Evolutionary conservation across 2,888 invertebrate species (phyloP).

Genomic region (Chironomus tentans): DNA sequence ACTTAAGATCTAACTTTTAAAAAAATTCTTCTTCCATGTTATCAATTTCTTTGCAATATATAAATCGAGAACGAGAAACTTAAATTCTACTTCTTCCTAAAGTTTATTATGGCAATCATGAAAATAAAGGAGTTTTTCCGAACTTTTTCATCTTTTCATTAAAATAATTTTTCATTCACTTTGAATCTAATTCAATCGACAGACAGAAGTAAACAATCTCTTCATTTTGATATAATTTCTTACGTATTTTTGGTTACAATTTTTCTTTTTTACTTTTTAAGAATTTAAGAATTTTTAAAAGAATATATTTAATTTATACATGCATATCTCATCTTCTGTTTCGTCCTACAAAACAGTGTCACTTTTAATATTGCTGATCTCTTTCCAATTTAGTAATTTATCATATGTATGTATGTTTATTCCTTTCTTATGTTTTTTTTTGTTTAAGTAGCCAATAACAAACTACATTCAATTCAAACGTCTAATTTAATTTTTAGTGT

Average conservation of each 20-base stretch:
- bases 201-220: not conserved
- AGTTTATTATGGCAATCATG: not conserved
- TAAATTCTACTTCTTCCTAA: not conserved
- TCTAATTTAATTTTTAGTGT: not conserved
- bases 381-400: not conserved
- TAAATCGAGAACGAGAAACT: no score
- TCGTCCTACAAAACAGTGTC: not conserved
- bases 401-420: not conserved
- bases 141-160: not conserved
- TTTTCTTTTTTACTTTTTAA: not conserved
- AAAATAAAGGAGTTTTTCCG: not conserved
- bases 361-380: not conserved
- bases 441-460: slow-evolving; percentile 13
- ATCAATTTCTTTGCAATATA: not conserved
- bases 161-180: not conserved
- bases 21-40: not conserved
- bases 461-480: slow-evolving; percentile 17
- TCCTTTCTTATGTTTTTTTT: not conserved
- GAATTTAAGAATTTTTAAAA: not conserved
- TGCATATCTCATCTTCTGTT: not conserved
- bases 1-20: not conserved
- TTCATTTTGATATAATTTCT: not conserved
- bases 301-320: not conserved
- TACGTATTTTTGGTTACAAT: slow-evolving; percentile 21
- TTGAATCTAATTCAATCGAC: not conserved